These are phyloP conservation scores for Exocentrus adspersus DNA, from an alignment of 2,888 invertebrate genomes.

Conservation along the genomic window DNA sequence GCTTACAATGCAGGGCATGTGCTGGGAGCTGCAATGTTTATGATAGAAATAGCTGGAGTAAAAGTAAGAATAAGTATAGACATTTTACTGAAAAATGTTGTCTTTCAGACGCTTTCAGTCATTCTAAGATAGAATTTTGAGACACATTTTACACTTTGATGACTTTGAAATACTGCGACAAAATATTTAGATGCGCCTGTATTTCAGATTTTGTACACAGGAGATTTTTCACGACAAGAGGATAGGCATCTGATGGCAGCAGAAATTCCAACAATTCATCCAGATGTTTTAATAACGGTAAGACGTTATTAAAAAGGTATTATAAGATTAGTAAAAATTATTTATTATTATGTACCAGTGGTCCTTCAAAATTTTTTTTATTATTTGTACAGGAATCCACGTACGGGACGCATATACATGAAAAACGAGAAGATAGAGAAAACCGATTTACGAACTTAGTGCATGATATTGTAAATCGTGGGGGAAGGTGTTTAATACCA, in stretches of 20 bases:
- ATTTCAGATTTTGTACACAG: conserved; percentile 86
- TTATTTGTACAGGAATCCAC: conserved; percentile 99
- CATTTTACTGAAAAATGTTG: too few relatives aligned
- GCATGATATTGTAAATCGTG: conserved; percentile 94
- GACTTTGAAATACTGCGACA: not conserved
- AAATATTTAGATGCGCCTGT: not conserved
- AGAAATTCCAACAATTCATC: conserved; percentile 95
- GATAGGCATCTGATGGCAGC: conserved; percentile 99
- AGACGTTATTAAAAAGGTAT: conserved; percentile 21
- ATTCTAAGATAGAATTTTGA: not conserved
- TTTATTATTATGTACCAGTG: too few relatives aligned
- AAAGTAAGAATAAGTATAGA: conserved; percentile 64
- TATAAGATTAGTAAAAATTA: too few relatives aligned
- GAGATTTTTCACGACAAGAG: conserved; percentile 98
- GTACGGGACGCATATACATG: conserved; percentile 99
- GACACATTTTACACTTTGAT: too few relatives aligned
- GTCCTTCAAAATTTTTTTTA: not conserved
- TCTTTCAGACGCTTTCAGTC: conserved; percentile 25
- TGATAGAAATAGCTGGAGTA: conserved; percentile 99
- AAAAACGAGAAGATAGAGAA: conserved; percentile 97
- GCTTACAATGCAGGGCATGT: conserved; percentile 99
- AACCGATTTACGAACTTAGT: conserved; percentile 92
- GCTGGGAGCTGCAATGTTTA: conserved; percentile 99
- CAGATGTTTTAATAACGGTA: conserved; percentile 93
- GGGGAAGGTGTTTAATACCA: conserved; percentile 98